phyloP scores from a whole-genome alignment of 2,888 invertebrate species.

The Pseudolycoriella hygida region DNA sequence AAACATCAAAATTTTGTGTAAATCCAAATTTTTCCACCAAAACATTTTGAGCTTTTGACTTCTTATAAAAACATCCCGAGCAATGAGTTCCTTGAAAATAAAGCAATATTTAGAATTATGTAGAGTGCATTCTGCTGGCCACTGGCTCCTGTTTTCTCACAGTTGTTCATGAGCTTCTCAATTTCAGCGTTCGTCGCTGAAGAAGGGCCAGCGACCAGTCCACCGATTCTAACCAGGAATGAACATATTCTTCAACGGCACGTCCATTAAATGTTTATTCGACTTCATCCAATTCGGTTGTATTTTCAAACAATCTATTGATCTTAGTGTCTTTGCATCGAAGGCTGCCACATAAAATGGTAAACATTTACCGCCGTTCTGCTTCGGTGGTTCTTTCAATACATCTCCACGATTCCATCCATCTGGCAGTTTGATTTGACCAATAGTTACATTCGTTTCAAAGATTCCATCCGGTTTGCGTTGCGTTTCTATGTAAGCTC shows the following conservation, averaged over 20 bases:
- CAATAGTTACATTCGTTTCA: constrained; percentile 35
- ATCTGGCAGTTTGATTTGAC: constrained; percentile 36
- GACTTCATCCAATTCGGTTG: constrained; percentile 78
- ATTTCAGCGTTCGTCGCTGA: too few species aligned
- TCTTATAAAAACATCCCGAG: constrained; percentile 34
- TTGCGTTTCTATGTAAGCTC: constrained; percentile 17
- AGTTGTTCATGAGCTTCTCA: too few species aligned
- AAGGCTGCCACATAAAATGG: constrained; percentile 56
- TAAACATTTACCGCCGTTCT: constrained; percentile 38
- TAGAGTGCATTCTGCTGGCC: too few species aligned
- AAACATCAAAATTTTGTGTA: constrained; percentile 57
- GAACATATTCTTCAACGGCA: constrained; percentile 22
- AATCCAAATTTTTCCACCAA: constrained; percentile 28
- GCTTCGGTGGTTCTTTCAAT: constrained; percentile 10
- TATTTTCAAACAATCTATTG: constrained; percentile 52
- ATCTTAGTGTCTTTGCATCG: constrained; percentile 38
- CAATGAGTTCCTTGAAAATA: constrained; percentile 35
- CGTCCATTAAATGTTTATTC: constrained; percentile 15
- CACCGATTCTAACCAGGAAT: constrained; percentile 24
- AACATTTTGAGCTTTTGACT: constrained; percentile 17
- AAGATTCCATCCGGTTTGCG: constrained; percentile 3
- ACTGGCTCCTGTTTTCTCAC: constrained; percentile 5
- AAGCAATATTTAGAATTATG: neutral
- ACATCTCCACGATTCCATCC: constrained; percentile 38
- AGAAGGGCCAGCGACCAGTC: too few species aligned